phyloP scores from a whole-genome alignment of 2,888 invertebrate genomes.

The Oasisia sp. region DNA sequence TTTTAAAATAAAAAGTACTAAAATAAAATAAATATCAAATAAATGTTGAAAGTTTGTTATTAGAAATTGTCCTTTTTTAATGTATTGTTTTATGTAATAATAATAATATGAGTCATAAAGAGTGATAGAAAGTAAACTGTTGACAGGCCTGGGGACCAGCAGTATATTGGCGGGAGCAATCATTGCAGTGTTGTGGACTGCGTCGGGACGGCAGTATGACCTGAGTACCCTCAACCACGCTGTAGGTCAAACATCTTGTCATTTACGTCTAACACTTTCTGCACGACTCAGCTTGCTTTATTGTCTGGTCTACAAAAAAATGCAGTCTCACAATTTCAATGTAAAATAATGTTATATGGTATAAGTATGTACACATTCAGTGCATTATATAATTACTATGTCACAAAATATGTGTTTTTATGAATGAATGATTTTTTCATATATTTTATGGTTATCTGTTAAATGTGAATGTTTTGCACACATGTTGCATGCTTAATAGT shows the following conservation, averaged over 20 bases:
- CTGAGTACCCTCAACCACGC: slow-evolving; percentile 64
- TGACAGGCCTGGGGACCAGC: slow-evolving; percentile 70
- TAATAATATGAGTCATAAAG: background rate
- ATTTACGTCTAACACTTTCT: background rate
- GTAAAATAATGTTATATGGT: background rate
- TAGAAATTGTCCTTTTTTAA: background rate
- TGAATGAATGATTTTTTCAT: background rate
- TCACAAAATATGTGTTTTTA: too few species aligned
- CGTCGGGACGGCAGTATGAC: slow-evolving; percentile 61
- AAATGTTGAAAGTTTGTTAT: too few species aligned
- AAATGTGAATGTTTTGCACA: too few species aligned
- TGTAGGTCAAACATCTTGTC: slow-evolving; percentile 51
- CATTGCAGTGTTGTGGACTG: slow-evolving; percentile 66
- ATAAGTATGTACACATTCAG: too few species aligned
- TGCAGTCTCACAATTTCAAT: background rate
- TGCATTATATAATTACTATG: too few species aligned
- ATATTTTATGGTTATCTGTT: background rate
- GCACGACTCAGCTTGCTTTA: background rate
- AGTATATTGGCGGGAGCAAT: slow-evolving; percentile 70
- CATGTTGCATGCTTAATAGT: too few species aligned
- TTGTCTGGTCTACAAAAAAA: background rate
- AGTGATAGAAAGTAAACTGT: background rate
- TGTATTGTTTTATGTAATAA: background rate
- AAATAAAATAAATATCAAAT: too few species aligned
- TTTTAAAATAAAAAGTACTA: too few species aligned